phyloP scores from a whole-genome alignment of 1,140 invertebrate species.

The Microplitis demolitor region DNA sequence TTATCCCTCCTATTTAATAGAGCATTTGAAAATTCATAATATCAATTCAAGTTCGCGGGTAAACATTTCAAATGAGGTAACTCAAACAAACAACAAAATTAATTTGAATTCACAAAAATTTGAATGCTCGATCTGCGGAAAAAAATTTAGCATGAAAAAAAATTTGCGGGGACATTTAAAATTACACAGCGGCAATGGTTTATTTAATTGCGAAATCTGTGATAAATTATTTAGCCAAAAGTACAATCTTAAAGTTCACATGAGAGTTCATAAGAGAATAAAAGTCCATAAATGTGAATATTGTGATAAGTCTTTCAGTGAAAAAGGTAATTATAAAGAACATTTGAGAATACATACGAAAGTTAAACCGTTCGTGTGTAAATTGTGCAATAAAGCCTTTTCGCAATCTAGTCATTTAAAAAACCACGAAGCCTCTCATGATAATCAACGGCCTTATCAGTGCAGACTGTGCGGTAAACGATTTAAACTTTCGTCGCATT shows the following conservation, averaged over 20 bases:
- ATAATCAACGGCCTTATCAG: conserved; percentile 49
- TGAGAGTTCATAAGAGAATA: conserved; percentile 47
- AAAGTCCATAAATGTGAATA: conserved; percentile 60
- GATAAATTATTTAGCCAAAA: conserved; percentile 55
- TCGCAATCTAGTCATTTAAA: conserved; percentile 56
- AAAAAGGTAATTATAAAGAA: conserved; percentile 60
- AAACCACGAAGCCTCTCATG: conserved; percentile 54
- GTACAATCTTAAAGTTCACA: conserved; percentile 54
- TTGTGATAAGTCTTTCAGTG: conserved; percentile 61
- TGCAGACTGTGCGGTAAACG: conserved; percentile 58
- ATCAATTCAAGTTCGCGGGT: conserved; percentile 1
- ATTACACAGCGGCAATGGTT: conserved; percentile 49
- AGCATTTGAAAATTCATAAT: conserved; percentile 52
- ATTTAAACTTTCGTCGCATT: conserved; percentile 56
- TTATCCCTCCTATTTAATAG: conserved; percentile 56
- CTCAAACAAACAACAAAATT: background rate
- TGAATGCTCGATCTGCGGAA: conserved; percentile 51
- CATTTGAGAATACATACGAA: conserved; percentile 63
- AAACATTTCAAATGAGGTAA: too few species aligned
- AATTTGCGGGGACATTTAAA: conserved; percentile 51
- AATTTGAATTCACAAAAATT: conserved; percentile 28
- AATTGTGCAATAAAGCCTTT: conserved; percentile 57
- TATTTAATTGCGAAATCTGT: conserved; percentile 60
- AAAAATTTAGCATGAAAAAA: conserved; percentile 50
- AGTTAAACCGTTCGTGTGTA: conserved; percentile 61